Base-by-base conservation (phyloP, 2,797 vertebrate species). In the Gila robusta region DNA sequence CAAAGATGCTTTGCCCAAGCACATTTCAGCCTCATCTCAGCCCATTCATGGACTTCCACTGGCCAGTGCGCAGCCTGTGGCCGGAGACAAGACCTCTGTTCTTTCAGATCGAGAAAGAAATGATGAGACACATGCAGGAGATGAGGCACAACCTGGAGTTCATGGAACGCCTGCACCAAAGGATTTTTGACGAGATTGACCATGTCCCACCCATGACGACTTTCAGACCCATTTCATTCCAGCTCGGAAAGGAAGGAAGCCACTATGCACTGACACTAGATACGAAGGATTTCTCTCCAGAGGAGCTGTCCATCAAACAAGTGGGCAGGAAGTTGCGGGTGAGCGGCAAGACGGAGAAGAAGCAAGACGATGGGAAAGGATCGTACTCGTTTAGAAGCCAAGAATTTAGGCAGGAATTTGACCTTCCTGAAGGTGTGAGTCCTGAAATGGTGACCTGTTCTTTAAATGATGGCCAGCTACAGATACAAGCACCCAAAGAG, bases 321-420 rank as follows among this genome's bases (percentile, higher is more conserved):
- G 95, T 96, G 92, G 96, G 93, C 64, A 89, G 84, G 87, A 94
- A 91, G 87, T 92, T 96, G 86, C 89, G 92, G 72, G 95, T 96
- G 87, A 94, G 92, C 0, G 95, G 94, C 49, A 90, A 90, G 86
- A 91, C 92, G 2, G 96, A 97, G 93, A 96, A 89, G 80, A 94
- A 95, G 87, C 87, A 90, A 83, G 91, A 91, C 0, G 92, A 94
- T 1, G 94, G 85, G 37, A 94, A 94, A 87, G 96, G 97, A 90
- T 96, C 94, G 0, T 97, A 91, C 94, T 96, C 95, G 1, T 97
- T 95, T 95, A 94, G 92, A 85, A 94, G 94, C 54, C 94, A 96
- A 89, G 96, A 96, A 92, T 96, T 97, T 93, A 93, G 94, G 82
- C 94, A 96, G 86, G 96, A 97, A 93, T 95, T 96, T 77, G 92